Percentiles rank a stretch among this genome's conserved stretches.
Conservation (phyloP, 1,140 invertebrate genomes). For the Drosophila virilis region DNA sequence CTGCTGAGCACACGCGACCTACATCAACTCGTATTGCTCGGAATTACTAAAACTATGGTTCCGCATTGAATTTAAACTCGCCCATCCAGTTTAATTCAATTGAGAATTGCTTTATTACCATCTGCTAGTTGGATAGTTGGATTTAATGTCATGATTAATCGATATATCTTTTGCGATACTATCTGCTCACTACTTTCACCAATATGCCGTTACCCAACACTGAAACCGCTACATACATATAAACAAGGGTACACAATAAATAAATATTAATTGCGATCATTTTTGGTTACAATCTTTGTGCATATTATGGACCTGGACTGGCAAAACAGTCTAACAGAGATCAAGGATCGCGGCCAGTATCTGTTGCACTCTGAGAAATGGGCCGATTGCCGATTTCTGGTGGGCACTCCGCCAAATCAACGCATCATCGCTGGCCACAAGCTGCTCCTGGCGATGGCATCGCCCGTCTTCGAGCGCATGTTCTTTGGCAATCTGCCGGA, state of each 20-base stretch:
- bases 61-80: no score
- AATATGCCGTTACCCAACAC: slow-evolving; percentile 10
- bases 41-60: no score
- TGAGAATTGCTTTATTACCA: no score
- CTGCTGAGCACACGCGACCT: no score
- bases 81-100: no score
- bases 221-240: slow-evolving; percentile 28
- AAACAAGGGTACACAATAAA: slow-evolving; percentile 45
- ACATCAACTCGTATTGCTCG: no score
- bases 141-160: background rate
- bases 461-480: slow-evolving; percentile 93
- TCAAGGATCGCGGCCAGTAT: slow-evolving; percentile 89
- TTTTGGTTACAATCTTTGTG: background rate
- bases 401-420: slow-evolving; percentile 91
- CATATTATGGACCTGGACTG: slow-evolving; percentile 86
- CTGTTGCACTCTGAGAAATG: slow-evolving; percentile 90
- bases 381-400: slow-evolving; percentile 92
- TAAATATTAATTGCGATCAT: slow-evolving; percentile 21
- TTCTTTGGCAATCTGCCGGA: slow-evolving; percentile 90
- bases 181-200: background rate
- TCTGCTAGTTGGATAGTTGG: no score
- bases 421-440: slow-evolving; percentile 91
- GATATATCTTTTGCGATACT: background rate
- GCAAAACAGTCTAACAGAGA: slow-evolving; percentile 89
- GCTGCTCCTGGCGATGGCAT: slow-evolving; percentile 92